Conservation (phyloP, 2,797 vertebrate species). For the Sebastiscus albofasciatus region DNA sequence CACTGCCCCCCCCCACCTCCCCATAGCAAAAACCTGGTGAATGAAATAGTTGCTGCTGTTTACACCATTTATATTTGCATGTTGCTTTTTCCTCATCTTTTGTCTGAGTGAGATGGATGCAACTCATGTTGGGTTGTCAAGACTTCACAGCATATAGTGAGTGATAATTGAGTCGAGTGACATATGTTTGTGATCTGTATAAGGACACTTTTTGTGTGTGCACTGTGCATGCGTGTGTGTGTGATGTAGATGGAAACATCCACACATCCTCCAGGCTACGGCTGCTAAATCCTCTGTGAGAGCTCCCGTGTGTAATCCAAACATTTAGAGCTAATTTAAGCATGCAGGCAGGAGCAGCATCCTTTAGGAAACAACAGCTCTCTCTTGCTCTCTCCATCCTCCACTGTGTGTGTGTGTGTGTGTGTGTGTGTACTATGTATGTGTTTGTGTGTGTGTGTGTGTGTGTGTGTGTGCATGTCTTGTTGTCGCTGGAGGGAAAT, state of each 20-base stretch:
- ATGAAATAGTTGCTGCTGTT: constrained; percentile 49
- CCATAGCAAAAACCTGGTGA: constrained; percentile 44
- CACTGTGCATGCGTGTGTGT: constrained; percentile 3
- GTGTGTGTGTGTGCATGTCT: constrained; percentile 61
- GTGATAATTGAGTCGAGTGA: constrained; percentile 38
- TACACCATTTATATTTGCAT: constrained; percentile 17
- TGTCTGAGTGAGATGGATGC: constrained; percentile 6
- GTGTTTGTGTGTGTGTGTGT: constrained; percentile 10
- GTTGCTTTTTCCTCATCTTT: constrained; percentile 29
- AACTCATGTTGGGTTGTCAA: constrained; percentile 22
- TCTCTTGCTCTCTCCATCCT: constrained; percentile 45
- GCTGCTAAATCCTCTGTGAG: constrained; percentile 82
- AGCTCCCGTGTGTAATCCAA: constrained; percentile 85
- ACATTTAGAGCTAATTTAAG: constrained; percentile 88
- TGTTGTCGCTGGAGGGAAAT: constrained; percentile 81
- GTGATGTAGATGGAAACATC: constrained; percentile 74
- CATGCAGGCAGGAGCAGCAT: constrained; percentile 81
- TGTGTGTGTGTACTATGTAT: constrained; percentile 9
- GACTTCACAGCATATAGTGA: constrained; percentile 9
- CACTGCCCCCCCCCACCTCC: constrained; percentile 4
- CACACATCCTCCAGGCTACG: constrained; percentile 76
- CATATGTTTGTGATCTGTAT: constrained; percentile 51
- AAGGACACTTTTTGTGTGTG: constrained; percentile 9
- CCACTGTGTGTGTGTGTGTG: constrained; percentile 17
- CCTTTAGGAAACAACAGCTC: constrained; percentile 82